phyloP scores from a whole-genome alignment of 92 coral and sea anemone species.

The Parazoanthus darwini region DNA sequence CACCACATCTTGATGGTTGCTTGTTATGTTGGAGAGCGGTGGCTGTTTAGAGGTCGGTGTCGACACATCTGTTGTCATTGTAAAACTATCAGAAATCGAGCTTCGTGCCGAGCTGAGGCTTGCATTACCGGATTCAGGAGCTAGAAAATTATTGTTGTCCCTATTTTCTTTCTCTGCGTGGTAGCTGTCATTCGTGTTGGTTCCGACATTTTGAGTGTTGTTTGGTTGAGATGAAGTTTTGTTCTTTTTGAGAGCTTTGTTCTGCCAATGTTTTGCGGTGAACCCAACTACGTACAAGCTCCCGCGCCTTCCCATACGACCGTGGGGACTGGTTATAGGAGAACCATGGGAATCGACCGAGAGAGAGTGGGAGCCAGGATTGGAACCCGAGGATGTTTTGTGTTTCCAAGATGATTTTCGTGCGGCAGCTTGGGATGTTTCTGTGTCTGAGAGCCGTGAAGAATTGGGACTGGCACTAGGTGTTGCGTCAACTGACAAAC shows the following conservation, averaged over 20 bases:
- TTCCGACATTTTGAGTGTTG: slow-evolving; percentile 47
- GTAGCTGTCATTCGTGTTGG: neutral
- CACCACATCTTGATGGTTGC: neutral
- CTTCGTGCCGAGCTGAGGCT: neutral
- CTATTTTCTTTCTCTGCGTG: neutral
- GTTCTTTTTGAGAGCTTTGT: slow-evolving; percentile 81
- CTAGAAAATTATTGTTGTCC: slow-evolving; percentile 10
- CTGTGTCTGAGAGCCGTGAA: neutral
- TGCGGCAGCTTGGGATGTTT: neutral
- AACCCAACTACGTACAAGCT: slow-evolving; percentile 95
- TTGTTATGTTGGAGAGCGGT: neutral
- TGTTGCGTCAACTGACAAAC: neutral
- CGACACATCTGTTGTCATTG: slow-evolving; percentile 10
- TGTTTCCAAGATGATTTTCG: slow-evolving; percentile 34
- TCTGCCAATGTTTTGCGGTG: slow-evolving; percentile 95
- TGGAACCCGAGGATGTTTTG: slow-evolving; percentile 28
- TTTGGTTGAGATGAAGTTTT: slow-evolving; percentile 42
- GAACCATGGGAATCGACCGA: slow-evolving; percentile 76
- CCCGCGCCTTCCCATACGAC: slow-evolving; percentile 95
- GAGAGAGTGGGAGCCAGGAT: slow-evolving; percentile 59
- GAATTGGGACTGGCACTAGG: neutral
- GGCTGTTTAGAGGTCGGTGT: neutral
- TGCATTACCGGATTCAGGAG: neutral
- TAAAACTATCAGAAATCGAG: slow-evolving; percentile 19
- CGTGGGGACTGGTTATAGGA: slow-evolving; percentile 62